Percentiles rank a stretch among this genome's conserved stretches.
phyloP scores from a whole-genome alignment of 2,888 invertebrate species.

The Caradrina kadenii region DNA sequence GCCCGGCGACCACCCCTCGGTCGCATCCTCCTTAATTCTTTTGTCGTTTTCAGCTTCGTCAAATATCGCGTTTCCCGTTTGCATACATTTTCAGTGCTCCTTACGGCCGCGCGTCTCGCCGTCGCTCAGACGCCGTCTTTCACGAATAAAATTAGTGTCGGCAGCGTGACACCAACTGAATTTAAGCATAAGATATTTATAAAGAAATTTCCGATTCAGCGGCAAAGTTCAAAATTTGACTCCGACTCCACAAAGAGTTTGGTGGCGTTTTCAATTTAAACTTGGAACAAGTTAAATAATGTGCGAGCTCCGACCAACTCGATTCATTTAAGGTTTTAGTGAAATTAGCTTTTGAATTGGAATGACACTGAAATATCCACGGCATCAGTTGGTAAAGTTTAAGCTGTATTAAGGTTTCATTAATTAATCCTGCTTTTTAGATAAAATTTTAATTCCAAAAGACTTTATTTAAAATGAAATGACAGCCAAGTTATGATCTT shows the following conservation, averaged over 20 bases:
- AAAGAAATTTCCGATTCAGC: slow-evolving; percentile 90
- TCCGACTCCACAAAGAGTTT: slow-evolving; percentile 88
- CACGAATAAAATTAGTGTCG: slow-evolving; percentile 90
- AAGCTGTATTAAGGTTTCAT: slow-evolving; percentile 73
- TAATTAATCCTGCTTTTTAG: slow-evolving; percentile 75
- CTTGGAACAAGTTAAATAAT: slow-evolving; percentile 90
- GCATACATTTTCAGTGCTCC: slow-evolving; percentile 87
- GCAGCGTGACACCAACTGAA: slow-evolving; percentile 90
- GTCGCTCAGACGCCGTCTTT: slow-evolving; percentile 84
- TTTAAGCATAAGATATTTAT: slow-evolving; percentile 91
- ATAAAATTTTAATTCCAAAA: slow-evolving; percentile 41
- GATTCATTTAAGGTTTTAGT: slow-evolving; percentile 90
- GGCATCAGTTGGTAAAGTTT: slow-evolving; percentile 75
- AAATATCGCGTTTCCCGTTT: slow-evolving; percentile 88
- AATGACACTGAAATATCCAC: slow-evolving; percentile 85
- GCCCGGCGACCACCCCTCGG: slow-evolving; percentile 38
- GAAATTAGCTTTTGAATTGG: slow-evolving; percentile 89
- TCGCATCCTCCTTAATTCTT: slow-evolving; percentile 83
- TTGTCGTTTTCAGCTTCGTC: slow-evolving; percentile 89
- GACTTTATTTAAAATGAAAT: slow-evolving; percentile 24
- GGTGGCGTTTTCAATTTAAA: slow-evolving; percentile 90
- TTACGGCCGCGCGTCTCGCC: slow-evolving; percentile 68
- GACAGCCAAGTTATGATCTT: slow-evolving; percentile 38
- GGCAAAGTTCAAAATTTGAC: slow-evolving; percentile 90
- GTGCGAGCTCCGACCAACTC: slow-evolving; percentile 88